A percentile compares a stretch with the other conserved stretches of the same genome.
phyloP scores from a whole-genome alignment of 2,113 vertebrate genomes.

The Cervus canadensis region DNA sequence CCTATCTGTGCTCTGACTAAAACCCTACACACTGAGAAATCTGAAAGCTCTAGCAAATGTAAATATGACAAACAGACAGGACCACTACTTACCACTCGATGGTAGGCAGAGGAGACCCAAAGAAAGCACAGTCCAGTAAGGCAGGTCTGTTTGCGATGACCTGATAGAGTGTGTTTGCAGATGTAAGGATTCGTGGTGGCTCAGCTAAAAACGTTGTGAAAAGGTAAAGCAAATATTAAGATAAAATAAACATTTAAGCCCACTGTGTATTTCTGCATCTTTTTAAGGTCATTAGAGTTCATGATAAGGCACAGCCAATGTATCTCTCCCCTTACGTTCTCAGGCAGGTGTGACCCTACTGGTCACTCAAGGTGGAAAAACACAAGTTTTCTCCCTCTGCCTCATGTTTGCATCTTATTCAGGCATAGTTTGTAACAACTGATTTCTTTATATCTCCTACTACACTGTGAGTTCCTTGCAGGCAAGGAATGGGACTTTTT shows the following conservation, averaged over 20 bases:
- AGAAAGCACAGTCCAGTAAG: conserved; percentile 89
- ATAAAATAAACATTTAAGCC: background rate
- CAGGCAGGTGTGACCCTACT: background rate
- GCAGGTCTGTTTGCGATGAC: conserved; percentile 89
- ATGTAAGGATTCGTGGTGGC: conserved; percentile 92
- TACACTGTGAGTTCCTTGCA: background rate
- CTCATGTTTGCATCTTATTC: background rate
- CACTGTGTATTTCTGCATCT: background rate
- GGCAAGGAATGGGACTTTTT: background rate
- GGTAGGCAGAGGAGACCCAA: conserved; percentile 93
- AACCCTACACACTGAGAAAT: background rate
- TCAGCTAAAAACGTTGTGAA: conserved; percentile 85
- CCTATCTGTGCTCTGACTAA: background rate
- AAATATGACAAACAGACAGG: background rate
- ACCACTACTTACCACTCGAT: conserved; percentile 90
- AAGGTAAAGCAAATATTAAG: conserved; percentile 26
- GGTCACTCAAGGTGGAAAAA: background rate
- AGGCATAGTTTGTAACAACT: background rate
- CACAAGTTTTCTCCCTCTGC: background rate
- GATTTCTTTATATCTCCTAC: background rate
- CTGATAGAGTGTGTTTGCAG: conserved; percentile 89
- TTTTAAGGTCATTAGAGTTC: background rate
- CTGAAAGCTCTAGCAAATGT: background rate
- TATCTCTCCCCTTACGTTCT: background rate
- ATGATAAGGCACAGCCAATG: background rate